These are phyloP conservation scores for Chinchilla lanigera DNA, from an alignment of 2,113 vertebrate genomes.

Conservation along the genomic window DNA sequence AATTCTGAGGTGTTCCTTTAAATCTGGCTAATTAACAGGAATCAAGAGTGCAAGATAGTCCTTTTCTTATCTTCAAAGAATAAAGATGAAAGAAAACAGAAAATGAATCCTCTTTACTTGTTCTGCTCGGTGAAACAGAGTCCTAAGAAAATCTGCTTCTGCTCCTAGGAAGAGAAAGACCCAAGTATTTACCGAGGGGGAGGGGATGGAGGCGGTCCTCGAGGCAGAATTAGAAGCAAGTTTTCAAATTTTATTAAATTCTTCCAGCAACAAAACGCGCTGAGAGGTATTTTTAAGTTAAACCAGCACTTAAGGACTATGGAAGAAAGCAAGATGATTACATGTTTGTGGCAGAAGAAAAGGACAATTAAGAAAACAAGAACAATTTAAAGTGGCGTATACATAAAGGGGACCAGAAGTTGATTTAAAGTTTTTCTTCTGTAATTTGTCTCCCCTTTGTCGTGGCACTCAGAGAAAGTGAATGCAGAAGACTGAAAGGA, in stretches of 20 bases:
- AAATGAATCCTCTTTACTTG: slow-evolving; percentile 41
- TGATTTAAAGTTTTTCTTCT: slow-evolving; percentile 85
- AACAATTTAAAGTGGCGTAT: slow-evolving; percentile 54
- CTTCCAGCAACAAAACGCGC: slow-evolving; percentile 69
- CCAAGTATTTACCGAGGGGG: neutral
- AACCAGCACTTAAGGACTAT: slow-evolving; percentile 59
- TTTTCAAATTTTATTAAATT: slow-evolving; percentile 71
- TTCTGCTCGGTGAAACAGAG: slow-evolving; percentile 46
- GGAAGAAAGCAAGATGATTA: slow-evolving; percentile 72
- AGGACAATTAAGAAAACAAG: slow-evolving; percentile 78
- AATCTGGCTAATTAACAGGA: slow-evolving; percentile 58
- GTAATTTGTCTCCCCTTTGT: slow-evolving; percentile 86
- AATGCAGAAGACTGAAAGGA: neutral
- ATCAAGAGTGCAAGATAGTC: slow-evolving; percentile 6
- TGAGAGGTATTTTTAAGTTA: slow-evolving; percentile 65
- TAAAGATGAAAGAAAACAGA: slow-evolving; percentile 60
- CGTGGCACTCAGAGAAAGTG: slow-evolving; percentile 83
- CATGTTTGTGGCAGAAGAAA: slow-evolving; percentile 72
- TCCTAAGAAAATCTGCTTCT: slow-evolving; percentile 41
- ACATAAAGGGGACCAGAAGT: slow-evolving; percentile 70
- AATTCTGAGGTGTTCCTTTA: slow-evolving; percentile 54
- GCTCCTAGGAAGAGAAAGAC: neutral
- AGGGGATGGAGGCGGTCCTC: neutral
- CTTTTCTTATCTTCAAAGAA: slow-evolving; percentile 70
- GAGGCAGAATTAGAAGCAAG: slow-evolving; percentile 40